Evolutionary conservation across 2,888 invertebrate species (phyloP).

Genomic region (Schizotus pectinicornis): DNA sequence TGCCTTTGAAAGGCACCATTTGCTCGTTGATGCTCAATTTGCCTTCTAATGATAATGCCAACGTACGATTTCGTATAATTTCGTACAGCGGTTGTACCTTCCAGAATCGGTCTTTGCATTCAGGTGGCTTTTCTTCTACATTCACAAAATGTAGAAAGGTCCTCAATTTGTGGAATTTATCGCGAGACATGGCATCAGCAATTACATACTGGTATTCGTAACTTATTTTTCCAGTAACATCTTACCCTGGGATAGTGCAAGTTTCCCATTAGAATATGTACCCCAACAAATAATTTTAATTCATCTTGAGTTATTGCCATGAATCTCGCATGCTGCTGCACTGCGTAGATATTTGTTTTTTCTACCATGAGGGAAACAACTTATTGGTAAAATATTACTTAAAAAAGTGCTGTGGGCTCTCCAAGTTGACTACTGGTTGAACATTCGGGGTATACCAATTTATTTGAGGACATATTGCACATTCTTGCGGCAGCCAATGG

Average conservation of each 20-base stretch:
- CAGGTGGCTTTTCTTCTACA: slow-evolving; percentile 21
- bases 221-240: slow-evolving; percentile 33
- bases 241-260: slow-evolving; percentile 34
- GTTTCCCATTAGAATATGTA: slow-evolving; percentile 38
- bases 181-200: slow-evolving; percentile 30
- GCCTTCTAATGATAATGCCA: slow-evolving; percentile 21
- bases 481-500: too few relatives aligned
- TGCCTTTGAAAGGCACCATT: slow-evolving; percentile 37
- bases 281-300: slow-evolving; percentile 35
- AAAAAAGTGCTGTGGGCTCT: slow-evolving; percentile 9
- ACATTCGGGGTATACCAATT: too few relatives aligned
- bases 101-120: slow-evolving; percentile 32
- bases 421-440: neutral
- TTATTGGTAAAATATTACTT: slow-evolving; percentile 10
- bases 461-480: too few relatives aligned
- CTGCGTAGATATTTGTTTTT: slow-evolving; percentile 16
- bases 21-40: slow-evolving; percentile 30
- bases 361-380: slow-evolving; percentile 8
- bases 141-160: slow-evolving; percentile 36
- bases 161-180: slow-evolving; percentile 36
- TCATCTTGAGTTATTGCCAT: slow-evolving; percentile 24
- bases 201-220: slow-evolving; percentile 30
- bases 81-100: slow-evolving; percentile 38
- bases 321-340: slow-evolving; percentile 6
- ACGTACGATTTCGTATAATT: slow-evolving; percentile 27